Percentiles rank a stretch among this genome's conserved stretches.
Conservation (phyloP, 1,140 invertebrate genomes). For the Oedothorax gibbosus region DNA sequence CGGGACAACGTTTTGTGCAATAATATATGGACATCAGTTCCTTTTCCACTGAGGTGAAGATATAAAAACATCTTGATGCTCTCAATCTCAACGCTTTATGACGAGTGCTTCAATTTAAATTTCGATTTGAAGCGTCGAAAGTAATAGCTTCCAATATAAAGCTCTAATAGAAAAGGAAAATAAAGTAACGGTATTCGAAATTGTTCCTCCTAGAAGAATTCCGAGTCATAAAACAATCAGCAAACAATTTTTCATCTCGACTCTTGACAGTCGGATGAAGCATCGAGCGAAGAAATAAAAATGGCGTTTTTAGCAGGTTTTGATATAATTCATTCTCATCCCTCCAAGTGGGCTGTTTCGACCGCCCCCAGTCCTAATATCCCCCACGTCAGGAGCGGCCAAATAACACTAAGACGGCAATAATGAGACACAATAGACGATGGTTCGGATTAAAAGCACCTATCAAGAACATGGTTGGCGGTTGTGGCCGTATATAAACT, state of each 20-base stretch:
- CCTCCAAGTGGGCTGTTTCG: neutral
- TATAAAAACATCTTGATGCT: conserved; percentile 51
- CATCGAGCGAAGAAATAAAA: conserved; percentile 27
- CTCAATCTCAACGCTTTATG: conserved; percentile 41
- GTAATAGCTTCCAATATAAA: too few species aligned
- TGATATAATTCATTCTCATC: neutral
- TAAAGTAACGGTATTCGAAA: neutral
- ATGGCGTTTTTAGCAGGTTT: conserved; percentile 21
- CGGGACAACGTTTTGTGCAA: too few species aligned
- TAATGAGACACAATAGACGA: conserved; percentile 49
- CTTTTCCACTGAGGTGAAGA: neutral
- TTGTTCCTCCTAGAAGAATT: conserved; percentile 20
- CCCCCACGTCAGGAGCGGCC: neutral
- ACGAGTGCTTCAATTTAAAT: conserved; percentile 58
- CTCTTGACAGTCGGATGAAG: conserved; percentile 13
- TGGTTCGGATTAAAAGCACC: conserved; percentile 42
- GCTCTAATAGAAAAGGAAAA: conserved; percentile 7
- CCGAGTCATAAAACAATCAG: conserved; percentile 56
- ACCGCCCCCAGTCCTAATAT: conserved; percentile 14
- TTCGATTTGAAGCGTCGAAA: conserved; percentile 36
- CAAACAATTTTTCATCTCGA: conserved; percentile 37
- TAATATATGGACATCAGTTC: too few species aligned
- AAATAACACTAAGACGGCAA: conserved; percentile 24
- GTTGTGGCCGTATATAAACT: conserved; percentile 8
- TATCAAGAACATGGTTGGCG: conserved; percentile 19